Evolutionary conservation across 2,888 invertebrate genomes (phyloP).

Genomic region (Morinoia aosen): DNA sequence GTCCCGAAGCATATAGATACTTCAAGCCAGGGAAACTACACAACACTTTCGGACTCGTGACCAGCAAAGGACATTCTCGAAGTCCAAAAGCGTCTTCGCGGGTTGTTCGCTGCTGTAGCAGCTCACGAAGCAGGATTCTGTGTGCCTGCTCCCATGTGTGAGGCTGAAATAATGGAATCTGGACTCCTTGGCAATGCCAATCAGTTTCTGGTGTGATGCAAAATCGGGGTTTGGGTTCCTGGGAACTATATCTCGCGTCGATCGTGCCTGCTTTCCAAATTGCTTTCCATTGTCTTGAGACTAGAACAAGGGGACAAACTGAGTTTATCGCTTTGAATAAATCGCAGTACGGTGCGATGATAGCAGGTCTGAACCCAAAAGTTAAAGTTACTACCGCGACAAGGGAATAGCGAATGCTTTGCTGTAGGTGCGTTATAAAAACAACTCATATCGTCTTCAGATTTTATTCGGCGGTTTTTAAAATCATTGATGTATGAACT

Average conservation of each 20-base stretch:
- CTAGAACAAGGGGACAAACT: neutral
- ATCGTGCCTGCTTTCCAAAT: constrained; percentile 9
- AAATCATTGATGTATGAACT: neutral
- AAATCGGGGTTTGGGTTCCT: neutral
- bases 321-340: neutral
- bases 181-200: neutral
- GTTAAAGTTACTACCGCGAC: neutral
- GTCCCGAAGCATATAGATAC: neutral
- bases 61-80: constrained; percentile 26
- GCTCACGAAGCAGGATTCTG: neutral
- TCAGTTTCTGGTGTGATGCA: constrained; percentile 12
- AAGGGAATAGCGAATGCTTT: neutral
- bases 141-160: neutral
- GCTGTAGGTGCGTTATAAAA: neutral
- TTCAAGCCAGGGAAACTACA: neutral
- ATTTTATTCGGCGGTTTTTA: neutral
- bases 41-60: constrained; percentile 9
- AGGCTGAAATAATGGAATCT: neutral
- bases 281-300: neutral
- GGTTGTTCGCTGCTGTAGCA: neutral
- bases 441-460: neutral
- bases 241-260: neutral
- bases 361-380: neutral
- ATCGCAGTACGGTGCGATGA: neutral
- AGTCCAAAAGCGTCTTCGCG: constrained; percentile 1